Conservation (phyloP, 2,113 vertebrate species). For the Eptesicus fuscus region DNA sequence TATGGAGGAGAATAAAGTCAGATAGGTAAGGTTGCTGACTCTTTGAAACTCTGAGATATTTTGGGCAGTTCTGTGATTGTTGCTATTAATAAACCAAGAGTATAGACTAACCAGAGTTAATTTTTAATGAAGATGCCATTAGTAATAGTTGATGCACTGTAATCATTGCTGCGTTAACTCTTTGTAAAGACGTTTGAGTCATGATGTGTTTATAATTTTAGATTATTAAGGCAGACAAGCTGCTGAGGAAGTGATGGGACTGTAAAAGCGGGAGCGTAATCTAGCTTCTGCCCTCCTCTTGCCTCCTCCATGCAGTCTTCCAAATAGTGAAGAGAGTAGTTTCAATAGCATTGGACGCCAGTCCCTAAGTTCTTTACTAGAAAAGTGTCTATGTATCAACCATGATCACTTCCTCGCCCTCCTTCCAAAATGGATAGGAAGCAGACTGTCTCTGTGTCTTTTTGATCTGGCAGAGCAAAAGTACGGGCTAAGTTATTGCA, state of each 20-base stretch:
- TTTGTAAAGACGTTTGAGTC: slow-evolving; percentile 1
- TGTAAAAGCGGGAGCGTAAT: background rate
- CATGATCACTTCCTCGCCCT: background rate
- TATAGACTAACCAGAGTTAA: slow-evolving; percentile 7
- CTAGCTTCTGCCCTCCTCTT: background rate
- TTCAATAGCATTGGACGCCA: background rate
- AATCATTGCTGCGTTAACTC: background rate
- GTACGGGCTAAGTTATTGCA: background rate
- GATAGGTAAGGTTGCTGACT: background rate
- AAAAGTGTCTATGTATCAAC: background rate
- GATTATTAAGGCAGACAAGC: background rate
- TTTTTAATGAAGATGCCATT: slow-evolving; percentile 43
- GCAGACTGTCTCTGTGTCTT: background rate
- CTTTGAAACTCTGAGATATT: slow-evolving; percentile 36
- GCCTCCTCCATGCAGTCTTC: background rate
- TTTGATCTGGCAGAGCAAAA: slow-evolving; percentile 10
- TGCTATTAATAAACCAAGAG: slow-evolving; percentile 37
- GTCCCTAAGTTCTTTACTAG: background rate
- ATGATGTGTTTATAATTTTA: slow-evolving; percentile 23
- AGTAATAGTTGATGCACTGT: background rate
- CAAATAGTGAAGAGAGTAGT: background rate
- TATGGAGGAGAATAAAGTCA: slow-evolving; percentile 10
- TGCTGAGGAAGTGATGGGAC: background rate
- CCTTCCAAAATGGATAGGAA: background rate
- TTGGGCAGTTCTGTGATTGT: slow-evolving; percentile 18